Percentiles rank a stretch among this genome's conserved stretches.
Evolutionary conservation across 2,113 vertebrate genomes (phyloP).

Genomic region (Pedionomus torquatus): DNA sequence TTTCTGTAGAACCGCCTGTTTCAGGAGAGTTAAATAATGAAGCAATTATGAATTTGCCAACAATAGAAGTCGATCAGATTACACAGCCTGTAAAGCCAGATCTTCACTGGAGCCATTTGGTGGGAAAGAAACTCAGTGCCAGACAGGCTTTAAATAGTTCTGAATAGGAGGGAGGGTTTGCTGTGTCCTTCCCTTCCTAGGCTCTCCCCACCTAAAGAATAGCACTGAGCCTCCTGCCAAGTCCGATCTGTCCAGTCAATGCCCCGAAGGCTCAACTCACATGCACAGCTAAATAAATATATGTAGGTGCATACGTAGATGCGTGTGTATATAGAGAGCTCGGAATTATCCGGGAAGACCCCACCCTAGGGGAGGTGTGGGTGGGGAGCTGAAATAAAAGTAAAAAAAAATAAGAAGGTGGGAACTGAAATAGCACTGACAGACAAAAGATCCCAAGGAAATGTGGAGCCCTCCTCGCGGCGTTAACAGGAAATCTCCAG

Average conservation of each 20-base stretch:
- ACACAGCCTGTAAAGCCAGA: conserved; percentile 26
- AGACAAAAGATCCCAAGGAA: conserved; percentile 62
- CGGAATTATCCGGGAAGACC: background rate
- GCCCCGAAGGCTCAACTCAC: background rate
- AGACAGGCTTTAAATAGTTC: conserved; percentile 46
- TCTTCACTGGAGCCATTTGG: conserved; percentile 36
- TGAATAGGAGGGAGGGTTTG: conserved; percentile 43
- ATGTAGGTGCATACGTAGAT: background rate
- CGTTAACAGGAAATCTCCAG: background rate
- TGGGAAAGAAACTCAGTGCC: conserved; percentile 58
- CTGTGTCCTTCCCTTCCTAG: conserved; percentile 61
- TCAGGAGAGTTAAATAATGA: conserved; percentile 27
- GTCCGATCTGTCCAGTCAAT: background rate
- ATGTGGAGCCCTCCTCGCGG: background rate
- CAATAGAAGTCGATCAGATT: conserved; percentile 63
- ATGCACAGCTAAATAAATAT: background rate
- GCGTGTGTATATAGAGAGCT: background rate
- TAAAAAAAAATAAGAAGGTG: background rate
- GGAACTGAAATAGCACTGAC: background rate
- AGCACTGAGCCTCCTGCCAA: background rate
- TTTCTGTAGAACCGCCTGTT: background rate
- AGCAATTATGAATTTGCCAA: conserved; percentile 30
- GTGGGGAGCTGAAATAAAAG: background rate
- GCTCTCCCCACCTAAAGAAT: conserved; percentile 53
- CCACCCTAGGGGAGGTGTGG: conserved; percentile 42